phyloP scores from a whole-genome alignment of 2,888 invertebrate genomes.

The Bombylius discolor region DNA sequence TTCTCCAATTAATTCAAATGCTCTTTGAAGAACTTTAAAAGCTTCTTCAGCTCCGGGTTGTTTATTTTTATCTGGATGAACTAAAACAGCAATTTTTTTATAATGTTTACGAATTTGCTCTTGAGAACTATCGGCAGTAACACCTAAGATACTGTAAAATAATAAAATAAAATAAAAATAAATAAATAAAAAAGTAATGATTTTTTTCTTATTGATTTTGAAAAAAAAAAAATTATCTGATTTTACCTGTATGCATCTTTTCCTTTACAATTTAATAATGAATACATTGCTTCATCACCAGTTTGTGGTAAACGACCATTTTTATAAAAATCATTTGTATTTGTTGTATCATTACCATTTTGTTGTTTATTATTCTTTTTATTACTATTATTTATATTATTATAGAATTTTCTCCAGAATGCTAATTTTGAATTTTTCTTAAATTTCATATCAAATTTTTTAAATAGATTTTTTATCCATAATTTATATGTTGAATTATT shows the following conservation, averaged over 20 bases:
- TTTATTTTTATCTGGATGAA: conserved; percentile 93
- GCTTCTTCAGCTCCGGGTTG: conserved; percentile 93
- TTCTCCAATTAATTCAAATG: conserved; percentile 88
- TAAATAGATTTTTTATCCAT: conserved; percentile 31
- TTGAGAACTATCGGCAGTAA: conserved; percentile 75
- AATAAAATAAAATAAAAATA: conserved; percentile 1
- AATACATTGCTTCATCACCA: conserved; percentile 90
- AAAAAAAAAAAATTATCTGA: neutral
- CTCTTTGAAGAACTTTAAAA: conserved; percentile 88
- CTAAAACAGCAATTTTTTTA: conserved; percentile 82
- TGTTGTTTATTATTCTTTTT: no score
- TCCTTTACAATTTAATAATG: conserved; percentile 82
- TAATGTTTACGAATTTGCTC: conserved; percentile 92
- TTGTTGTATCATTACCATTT: conserved; percentile 22
- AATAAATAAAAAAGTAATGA: neutral
- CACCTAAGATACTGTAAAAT: conserved; percentile 62
- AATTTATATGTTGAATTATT: conserved; percentile 33
- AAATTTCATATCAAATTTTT: conserved; percentile 30
- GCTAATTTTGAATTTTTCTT: conserved; percentile 33
- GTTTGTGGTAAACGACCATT: conserved; percentile 58
- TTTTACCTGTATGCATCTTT: conserved; percentile 84
- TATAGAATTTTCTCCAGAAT: conserved; percentile 33
- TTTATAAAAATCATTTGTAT: conserved; percentile 32
- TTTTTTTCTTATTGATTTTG: no score
- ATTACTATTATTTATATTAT: conserved; percentile 18